These are phyloP conservation scores for Ichneumoninae sp. DNA, from an alignment of 2,888 invertebrate species.

Conservation along the genomic window DNA sequence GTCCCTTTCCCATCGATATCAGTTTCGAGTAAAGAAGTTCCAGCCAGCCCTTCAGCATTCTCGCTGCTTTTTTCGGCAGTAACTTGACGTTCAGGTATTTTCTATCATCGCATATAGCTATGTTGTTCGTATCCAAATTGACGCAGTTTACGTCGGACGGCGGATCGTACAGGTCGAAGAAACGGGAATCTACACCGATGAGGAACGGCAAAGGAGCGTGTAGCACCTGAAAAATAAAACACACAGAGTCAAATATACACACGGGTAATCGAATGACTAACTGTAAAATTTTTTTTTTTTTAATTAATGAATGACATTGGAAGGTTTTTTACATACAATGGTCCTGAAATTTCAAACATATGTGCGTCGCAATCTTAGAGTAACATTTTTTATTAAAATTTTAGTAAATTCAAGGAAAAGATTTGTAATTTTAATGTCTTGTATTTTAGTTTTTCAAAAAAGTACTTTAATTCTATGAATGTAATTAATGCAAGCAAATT, in stretches of 20 bases:
- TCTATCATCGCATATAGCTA: slow-evolving; percentile 96
- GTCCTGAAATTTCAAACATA: no score
- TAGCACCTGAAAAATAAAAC: slow-evolving; percentile 89
- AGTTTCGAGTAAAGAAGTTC: slow-evolving; percentile 89
- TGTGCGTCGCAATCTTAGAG: not conserved
- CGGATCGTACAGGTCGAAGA: slow-evolving; percentile 98
- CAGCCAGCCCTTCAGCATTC: slow-evolving; percentile 91
- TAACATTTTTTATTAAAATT: no score
- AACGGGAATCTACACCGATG: slow-evolving; percentile 98
- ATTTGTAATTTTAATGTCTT: no score
- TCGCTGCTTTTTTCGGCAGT: slow-evolving; percentile 94
- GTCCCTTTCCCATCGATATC: slow-evolving; percentile 77
- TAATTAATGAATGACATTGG: no score
- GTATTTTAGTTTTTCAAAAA: no score
- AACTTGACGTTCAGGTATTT: slow-evolving; percentile 92
- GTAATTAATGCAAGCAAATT: no score
- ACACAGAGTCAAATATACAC: not conserved
- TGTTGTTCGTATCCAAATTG: slow-evolving; percentile 98
- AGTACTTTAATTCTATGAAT: no score
- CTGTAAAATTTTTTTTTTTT: not conserved
- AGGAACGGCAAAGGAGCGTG: slow-evolving; percentile 99
- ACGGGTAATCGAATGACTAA: not conserved
- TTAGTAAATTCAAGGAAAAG: not conserved
- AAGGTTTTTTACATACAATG: no score
- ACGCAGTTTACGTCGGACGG: slow-evolving; percentile 99